Conservation (phyloP, 2,113 vertebrate genomes). For the Oreochromis niloticus region DNA sequence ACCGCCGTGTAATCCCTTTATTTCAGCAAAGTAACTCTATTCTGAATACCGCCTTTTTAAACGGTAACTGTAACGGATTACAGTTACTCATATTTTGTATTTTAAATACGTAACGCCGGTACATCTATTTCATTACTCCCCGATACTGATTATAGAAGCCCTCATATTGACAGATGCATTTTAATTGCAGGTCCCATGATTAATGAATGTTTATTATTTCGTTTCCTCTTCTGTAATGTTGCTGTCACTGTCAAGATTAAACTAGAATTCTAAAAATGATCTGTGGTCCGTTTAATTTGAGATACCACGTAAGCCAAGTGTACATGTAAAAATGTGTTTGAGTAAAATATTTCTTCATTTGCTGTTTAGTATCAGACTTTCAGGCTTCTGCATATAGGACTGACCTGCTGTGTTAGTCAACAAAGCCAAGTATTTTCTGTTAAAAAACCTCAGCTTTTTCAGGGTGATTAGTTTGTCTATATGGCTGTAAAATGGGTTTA, state of each 20-base stretch:
- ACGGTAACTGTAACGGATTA: too few species aligned
- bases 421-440: background rate
- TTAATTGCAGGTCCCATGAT: background rate
- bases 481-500: background rate
- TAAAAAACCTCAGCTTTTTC: background rate
- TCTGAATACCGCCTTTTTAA: too few species aligned
- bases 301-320: accelerated
- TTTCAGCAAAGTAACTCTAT: too few species aligned
- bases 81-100: too few species aligned
- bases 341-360: background rate
- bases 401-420: background rate
- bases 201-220: background rate
- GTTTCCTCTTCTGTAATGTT: background rate
- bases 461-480: background rate
- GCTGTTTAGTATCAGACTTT: background rate
- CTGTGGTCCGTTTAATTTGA: background rate
- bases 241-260: background rate
- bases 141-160: background rate
- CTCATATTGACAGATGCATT: background rate
- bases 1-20: too few species aligned
- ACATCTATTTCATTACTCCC: too few species aligned
- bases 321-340: background rate
- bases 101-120: too few species aligned
- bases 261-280: background rate
- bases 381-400: background rate